These are phyloP conservation scores for Thecocarcelia acutangulata DNA, from an alignment of 2,888 invertebrate species.

Conservation along the genomic window DNA sequence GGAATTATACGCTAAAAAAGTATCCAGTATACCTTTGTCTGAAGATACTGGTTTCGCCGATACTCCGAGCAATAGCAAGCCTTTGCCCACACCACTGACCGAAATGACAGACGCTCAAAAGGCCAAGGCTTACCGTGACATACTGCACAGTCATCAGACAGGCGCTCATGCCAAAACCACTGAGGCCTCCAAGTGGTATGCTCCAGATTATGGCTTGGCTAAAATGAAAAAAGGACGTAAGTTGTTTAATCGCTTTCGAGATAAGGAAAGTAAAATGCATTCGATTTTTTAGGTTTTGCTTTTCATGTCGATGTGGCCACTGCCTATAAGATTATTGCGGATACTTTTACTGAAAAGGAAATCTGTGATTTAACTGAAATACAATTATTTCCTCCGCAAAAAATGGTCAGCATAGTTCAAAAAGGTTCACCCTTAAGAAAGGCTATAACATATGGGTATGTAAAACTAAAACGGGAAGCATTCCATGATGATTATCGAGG, in stretches of 20 bases:
- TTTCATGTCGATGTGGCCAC: slow-evolving; percentile 86
- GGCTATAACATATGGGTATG: slow-evolving; percentile 84
- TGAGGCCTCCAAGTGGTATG: slow-evolving; percentile 82
- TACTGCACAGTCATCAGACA: slow-evolving; percentile 76
- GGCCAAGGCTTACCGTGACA: slow-evolving; percentile 74
- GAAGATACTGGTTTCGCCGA: slow-evolving; percentile 64
- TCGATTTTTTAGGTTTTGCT: slow-evolving; percentile 83
- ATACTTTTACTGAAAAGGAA: slow-evolving; percentile 85
- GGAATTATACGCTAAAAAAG: slow-evolving; percentile 84
- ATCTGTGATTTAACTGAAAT: slow-evolving; percentile 87
- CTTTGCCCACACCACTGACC: slow-evolving; percentile 22
- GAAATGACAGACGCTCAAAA: slow-evolving; percentile 56
- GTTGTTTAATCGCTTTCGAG: slow-evolving; percentile 26
- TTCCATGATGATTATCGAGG: too few relatives aligned
- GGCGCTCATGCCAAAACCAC: slow-evolving; percentile 76
- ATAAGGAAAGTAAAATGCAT: not conserved
- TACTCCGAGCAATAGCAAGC: slow-evolving; percentile 41
- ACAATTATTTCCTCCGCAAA: slow-evolving; percentile 84
- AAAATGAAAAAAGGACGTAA: slow-evolving; percentile 84
- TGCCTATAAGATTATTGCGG: slow-evolving; percentile 86
- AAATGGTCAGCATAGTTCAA: slow-evolving; percentile 83
- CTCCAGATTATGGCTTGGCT: slow-evolving; percentile 83
- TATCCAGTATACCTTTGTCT: slow-evolving; percentile 76
- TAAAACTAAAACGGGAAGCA: not conserved
- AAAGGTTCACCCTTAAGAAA: slow-evolving; percentile 85